A percentile compares a stretch with the other conserved stretches of the same genome.
These are phyloP conservation scores for Diogma glabrata DNA, from an alignment of 2,888 invertebrate genomes.

Conservation along the genomic window DNA sequence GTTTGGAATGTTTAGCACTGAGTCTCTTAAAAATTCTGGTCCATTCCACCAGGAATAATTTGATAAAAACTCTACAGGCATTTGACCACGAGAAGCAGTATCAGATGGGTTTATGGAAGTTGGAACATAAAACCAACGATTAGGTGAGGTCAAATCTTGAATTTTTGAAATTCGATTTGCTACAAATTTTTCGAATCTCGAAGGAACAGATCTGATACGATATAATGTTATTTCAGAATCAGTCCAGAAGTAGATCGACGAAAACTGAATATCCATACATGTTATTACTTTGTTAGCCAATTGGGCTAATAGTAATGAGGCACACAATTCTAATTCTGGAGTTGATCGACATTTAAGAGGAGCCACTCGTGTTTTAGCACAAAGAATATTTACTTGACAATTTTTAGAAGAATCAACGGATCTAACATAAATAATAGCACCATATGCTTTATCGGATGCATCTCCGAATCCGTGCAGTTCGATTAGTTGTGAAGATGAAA, in stretches of 20 bases:
- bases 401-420: too few relatives aligned
- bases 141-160: not conserved
- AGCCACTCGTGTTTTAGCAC: not conserved
- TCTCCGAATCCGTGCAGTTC: too few relatives aligned
- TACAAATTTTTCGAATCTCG: not conserved
- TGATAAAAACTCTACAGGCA: not conserved
- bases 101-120: not conserved
- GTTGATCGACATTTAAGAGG: slow-evolving; percentile 1
- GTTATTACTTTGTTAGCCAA: not conserved
- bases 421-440: not conserved
- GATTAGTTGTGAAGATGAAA: too few relatives aligned
- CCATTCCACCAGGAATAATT: too few relatives aligned
- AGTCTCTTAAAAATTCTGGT: too few relatives aligned
- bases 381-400: too few relatives aligned
- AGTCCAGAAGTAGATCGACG: not conserved
- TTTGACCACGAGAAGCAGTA: not conserved
- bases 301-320: not conserved
- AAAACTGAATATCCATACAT: not conserved
- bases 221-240: not conserved
- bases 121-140: not conserved
- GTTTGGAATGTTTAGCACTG: not conserved
- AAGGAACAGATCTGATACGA: not conserved
- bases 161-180: not conserved
- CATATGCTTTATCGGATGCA: not conserved
- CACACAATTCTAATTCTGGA: not conserved